Base-by-base conservation (phyloP, 2,113 vertebrate genomes). In the Serilophus lunatus region DNA sequence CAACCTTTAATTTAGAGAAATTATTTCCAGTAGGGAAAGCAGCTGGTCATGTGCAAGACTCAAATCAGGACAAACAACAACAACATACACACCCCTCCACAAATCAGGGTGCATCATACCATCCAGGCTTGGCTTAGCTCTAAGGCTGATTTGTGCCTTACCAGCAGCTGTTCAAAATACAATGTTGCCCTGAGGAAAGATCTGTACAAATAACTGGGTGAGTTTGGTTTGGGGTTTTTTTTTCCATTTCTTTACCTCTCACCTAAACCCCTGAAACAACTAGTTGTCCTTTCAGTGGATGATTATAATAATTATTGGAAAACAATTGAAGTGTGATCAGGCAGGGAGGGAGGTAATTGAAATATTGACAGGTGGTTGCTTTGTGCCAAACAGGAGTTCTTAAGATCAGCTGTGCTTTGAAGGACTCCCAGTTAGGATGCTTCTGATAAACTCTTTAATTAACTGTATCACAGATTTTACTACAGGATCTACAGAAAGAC, bases 251-350 rank as follows among this genome's bases (percentile, higher is more conserved):
- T 90, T 93, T 93, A 85, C 93, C 79, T 95, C 97, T 95, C 90
- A 97, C 94, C 97, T 95, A 97, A 98, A 97, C 28, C 83, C 97
- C 96, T 96, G 96, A 97, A 97, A 96, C 96, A 98, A 98, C 97
- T 97, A 95, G 98, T 97, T 98, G 98, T 96, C 96, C 96, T 97
- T 98, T 97, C 81, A 95, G 92, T 94, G 92, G 93, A 97, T 98
- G 97, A 98, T 99, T 98, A 98, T 98, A 98, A 98, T 98, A 98
- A 98, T 98, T 98, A 98, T 98, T 98, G 97, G 96, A 97, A 97
- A 89, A 97, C 96, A 98, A 98, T 97, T 98, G 97, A 97, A 97
- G 97, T 98, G 98, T 98, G 98, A 98, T 98, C 93, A 96, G 92
- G 97, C 96, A 96, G 94, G 97, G 96, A 97, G 97, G 80, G 83